These are phyloP conservation scores for Epistrophella euchroma DNA, from an alignment of 2,888 invertebrate genomes.

Conservation along the genomic window DNA sequence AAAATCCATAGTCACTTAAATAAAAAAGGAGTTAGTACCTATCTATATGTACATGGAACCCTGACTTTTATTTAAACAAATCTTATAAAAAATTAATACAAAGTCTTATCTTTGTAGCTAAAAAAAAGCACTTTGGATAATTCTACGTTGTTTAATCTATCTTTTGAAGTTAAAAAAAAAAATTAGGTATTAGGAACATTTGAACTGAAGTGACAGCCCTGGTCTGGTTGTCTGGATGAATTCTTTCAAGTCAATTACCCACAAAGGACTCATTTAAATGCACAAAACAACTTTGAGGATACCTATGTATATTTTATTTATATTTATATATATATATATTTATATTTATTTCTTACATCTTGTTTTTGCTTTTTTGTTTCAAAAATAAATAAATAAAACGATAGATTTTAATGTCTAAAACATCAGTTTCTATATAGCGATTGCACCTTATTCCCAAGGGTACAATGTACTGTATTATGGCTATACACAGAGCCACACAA, in stretches of 20 bases:
- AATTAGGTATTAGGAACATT: too few relatives aligned
- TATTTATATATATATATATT: constrained; percentile 14
- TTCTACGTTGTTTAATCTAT: too few relatives aligned
- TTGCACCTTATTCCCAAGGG: constrained; percentile 59
- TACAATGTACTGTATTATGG: constrained; percentile 55
- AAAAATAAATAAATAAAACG: constrained; percentile 4
- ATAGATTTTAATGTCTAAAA: constrained; percentile 66
- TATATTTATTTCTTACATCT: too few relatives aligned
- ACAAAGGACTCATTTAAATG: constrained; percentile 71
- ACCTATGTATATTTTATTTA: constrained; percentile 34
- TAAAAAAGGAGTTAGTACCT: too few relatives aligned
- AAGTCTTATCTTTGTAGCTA: too few relatives aligned
- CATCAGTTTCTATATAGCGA: constrained; percentile 36
- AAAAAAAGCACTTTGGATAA: too few relatives aligned
- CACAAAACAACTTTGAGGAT: constrained; percentile 51
- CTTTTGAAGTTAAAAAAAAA: too few relatives aligned
- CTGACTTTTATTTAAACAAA: too few relatives aligned
- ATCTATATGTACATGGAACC: too few relatives aligned
- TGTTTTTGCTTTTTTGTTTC: not conserved
- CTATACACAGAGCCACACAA: constrained; percentile 30
- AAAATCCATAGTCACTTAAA: too few relatives aligned
- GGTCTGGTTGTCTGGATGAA: not conserved
- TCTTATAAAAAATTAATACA: too few relatives aligned
- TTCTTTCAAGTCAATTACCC: constrained; percentile 62
- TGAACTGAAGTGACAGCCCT: not conserved